A percentile compares a stretch with the other conserved stretches of the same genome.
Evolutionary conservation across 2,888 invertebrate genomes (phyloP).

Genomic region (Griposia aprilina): DNA sequence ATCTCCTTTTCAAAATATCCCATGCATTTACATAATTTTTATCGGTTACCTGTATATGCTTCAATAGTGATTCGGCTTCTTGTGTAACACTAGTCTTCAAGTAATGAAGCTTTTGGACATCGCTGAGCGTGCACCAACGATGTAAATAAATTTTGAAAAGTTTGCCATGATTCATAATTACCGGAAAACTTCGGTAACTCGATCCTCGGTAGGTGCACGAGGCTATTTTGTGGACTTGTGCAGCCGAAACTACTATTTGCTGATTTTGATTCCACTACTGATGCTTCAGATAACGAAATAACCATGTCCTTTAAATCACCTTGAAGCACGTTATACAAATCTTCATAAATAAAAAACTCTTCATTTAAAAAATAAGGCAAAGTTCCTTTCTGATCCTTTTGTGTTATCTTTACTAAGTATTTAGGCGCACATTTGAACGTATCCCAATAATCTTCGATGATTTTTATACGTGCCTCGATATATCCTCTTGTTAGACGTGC

Average conservation of each 20-base stretch:
- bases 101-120: too few species aligned
- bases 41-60: too few species aligned
- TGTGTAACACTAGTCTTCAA: too few species aligned
- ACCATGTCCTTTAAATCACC: slow-evolving; percentile 10
- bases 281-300: background rate
- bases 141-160: background rate
- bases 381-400: background rate
- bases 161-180: background rate
- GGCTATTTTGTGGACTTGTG: background rate
- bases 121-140: too few species aligned
- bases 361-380: slow-evolving; percentile 6
- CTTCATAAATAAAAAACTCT: too few species aligned
- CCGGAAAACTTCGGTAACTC: too few species aligned
- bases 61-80: too few species aligned
- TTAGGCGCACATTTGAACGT: slow-evolving; percentile 6
- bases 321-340: slow-evolving; percentile 1
- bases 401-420: background rate
- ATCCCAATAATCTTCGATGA: slow-evolving; percentile 2
- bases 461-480: too few species aligned
- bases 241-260: background rate
- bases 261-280: background rate
- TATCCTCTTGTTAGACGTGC: too few species aligned
- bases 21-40: too few species aligned
- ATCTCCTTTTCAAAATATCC: too few species aligned
- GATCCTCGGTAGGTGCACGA: background rate